These are phyloP conservation scores for Odontomachus brunneus DNA, from an alignment of 1,140 invertebrate species.

Conservation along the genomic window DNA sequence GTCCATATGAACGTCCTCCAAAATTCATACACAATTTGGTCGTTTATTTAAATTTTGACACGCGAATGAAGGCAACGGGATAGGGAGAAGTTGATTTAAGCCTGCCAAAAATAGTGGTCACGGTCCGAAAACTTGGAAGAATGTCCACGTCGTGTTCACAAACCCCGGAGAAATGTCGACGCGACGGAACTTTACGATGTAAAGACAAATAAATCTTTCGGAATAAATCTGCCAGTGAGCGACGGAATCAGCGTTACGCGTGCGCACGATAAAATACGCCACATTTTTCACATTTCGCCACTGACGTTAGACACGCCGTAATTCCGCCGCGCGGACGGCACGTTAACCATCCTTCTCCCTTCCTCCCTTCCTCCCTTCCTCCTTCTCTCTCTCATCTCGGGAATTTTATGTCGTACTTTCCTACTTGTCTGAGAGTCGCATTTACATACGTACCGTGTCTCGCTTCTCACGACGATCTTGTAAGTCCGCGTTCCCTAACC, in stretches of 20 bases:
- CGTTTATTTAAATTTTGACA: not conserved
- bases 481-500: slow-evolving; percentile 65
- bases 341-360: slow-evolving; percentile 47
- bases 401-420: slow-evolving; percentile 52
- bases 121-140: not conserved
- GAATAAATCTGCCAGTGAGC: slow-evolving; percentile 47
- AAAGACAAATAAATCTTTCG: slow-evolving; percentile 59
- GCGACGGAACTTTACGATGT: slow-evolving; percentile 26
- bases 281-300: slow-evolving; percentile 62
- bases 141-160: not conserved
- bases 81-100: not conserved
- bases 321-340: slow-evolving; percentile 46
- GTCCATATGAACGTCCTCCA: no score
- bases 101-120: no score
- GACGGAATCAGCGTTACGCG: slow-evolving; percentile 54
- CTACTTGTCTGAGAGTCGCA: slow-evolving; percentile 40
- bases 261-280: slow-evolving; percentile 53
- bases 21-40: no score
- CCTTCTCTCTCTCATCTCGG: slow-evolving; percentile 31
- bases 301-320: slow-evolving; percentile 56
- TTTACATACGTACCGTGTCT: slow-evolving; percentile 58
- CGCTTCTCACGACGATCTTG: slow-evolving; percentile 39
- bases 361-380: not conserved
- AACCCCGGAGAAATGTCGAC: slow-evolving; percentile 3
- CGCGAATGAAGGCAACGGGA: no score